Conservation (phyloP, 1,140 invertebrate genomes). For the Coelopa frigida region DNA sequence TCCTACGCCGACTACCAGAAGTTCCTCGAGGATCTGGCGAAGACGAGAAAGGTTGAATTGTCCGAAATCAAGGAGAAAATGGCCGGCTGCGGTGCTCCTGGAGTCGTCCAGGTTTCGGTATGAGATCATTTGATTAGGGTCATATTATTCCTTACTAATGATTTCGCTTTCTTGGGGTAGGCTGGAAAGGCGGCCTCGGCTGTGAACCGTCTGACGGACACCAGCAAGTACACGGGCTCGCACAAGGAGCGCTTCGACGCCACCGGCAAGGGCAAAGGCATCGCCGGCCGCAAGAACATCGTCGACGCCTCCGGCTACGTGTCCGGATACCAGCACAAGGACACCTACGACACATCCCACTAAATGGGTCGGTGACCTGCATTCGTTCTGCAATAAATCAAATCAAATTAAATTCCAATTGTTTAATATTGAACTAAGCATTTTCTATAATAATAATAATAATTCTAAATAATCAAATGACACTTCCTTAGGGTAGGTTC, state of each 20-base stretch:
- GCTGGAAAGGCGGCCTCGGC: conserved; percentile 62
- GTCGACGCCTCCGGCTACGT: conserved; percentile 77
- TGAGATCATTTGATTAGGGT: background rate
- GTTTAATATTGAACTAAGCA: too few relatives aligned
- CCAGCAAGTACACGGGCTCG: conserved; percentile 83
- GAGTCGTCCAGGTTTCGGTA: conserved; percentile 49
- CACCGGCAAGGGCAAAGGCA: conserved; percentile 80
- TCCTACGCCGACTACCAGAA: conserved; percentile 68
- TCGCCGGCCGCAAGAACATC: conserved; percentile 74
- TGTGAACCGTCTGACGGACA: conserved; percentile 81
- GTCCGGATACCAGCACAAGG: conserved; percentile 80
- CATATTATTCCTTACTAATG: background rate
- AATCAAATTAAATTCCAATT: too few relatives aligned
- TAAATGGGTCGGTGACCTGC: too few relatives aligned
- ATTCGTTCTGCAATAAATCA: background rate
- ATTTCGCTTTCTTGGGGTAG: conserved; percentile 21
- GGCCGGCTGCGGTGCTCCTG: conserved; percentile 67
- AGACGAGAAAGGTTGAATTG: conserved; percentile 68
- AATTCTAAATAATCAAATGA: too few relatives aligned
- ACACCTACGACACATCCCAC: conserved; percentile 59
- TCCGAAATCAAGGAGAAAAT: conserved; percentile 71
- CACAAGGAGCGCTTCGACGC: conserved; percentile 85
- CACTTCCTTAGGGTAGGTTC: too few relatives aligned
- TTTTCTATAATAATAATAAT: too few relatives aligned
- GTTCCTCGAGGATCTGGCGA: conserved; percentile 73